A percentile compares a stretch with the other conserved stretches of the same genome.
Conservation (phyloP, 2,888 invertebrate species). For the Adineta ricciae region DNA sequence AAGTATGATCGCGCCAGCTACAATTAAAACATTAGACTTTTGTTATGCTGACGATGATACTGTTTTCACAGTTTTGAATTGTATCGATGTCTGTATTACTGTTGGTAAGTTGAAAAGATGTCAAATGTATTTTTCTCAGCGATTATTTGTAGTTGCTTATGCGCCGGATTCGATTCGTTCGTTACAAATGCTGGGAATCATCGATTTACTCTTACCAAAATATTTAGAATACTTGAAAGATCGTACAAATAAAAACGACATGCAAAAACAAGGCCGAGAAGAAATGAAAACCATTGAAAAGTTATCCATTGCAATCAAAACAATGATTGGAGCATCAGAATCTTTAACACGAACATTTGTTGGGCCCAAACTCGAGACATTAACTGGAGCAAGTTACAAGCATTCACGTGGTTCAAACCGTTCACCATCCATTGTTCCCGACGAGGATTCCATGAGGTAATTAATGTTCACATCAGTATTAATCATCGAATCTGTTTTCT, state of each 20-base stretch:
- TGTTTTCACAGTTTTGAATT: slow-evolving; percentile 82
- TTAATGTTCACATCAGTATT: too few species aligned
- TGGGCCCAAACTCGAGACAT: slow-evolving; percentile 22
- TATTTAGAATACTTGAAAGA: slow-evolving; percentile 82
- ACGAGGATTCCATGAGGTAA: slow-evolving; percentile 31
- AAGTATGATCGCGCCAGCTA: background rate
- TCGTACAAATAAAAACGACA: slow-evolving; percentile 52
- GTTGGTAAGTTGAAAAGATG: slow-evolving; percentile 53
- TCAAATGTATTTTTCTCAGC: background rate
- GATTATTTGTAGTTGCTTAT: slow-evolving; percentile 67
- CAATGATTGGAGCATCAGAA: slow-evolving; percentile 89
- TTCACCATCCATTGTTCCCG: slow-evolving; percentile 32
- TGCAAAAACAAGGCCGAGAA: slow-evolving; percentile 58
- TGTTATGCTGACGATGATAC: slow-evolving; percentile 93
- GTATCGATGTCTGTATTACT: slow-evolving; percentile 95
- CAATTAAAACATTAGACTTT: slow-evolving; percentile 74
- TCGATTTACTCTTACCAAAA: slow-evolving; percentile 89
- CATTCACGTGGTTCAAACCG: slow-evolving; percentile 27
- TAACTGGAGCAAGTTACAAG: background rate
- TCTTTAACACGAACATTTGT: slow-evolving; percentile 59
- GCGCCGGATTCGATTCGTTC: slow-evolving; percentile 74
- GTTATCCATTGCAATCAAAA: slow-evolving; percentile 82
- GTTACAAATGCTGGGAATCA: slow-evolving; percentile 63
- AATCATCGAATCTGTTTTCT: background rate
- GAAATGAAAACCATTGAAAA: slow-evolving; percentile 86